Evolutionary conservation across 2,113 vertebrate genomes (phyloP), one percentile per base, ranked within the genome.

Genomic region (Anser brachyrhynchus): DNA sequence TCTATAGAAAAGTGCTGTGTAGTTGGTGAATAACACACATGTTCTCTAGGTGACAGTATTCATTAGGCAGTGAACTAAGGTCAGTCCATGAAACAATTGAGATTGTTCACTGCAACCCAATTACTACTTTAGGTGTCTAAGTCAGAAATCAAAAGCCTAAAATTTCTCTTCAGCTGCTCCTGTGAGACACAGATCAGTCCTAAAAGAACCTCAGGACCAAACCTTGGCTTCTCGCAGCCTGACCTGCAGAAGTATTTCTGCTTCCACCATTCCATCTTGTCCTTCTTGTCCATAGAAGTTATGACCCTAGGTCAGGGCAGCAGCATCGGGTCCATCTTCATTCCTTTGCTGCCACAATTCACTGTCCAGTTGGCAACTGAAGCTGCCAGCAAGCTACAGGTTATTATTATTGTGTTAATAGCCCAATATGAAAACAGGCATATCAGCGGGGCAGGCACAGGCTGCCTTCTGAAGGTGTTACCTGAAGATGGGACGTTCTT

Each of bases 1-100:
- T 93, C 76, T 37, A 46, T 58, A 85, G 51, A 90, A 95, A 83
- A n/a, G 58, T 87, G 72, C 65, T 79, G 33, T 83, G 93, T 44
- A 37, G 66, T 39, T 89, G 49, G 83, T 80, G 82, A 83, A 46
- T 77, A 79, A 49, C 51, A 57, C 92, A 62, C n/a, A 33, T 43
- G 49, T 44, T 49, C 28, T 81, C 65, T n/a, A 64, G 74, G 65
- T 92, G 73, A 87, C 73, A 75, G 72, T 62, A 93, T 83, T 86
- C 73, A 90, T 89, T 84, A 76, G 55, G 64, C 39, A 66, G 33
- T 11, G 14, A 66, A 37, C 67, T 76, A 70, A 76, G 51, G 49
- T 74, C 62, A 73, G 73, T 70, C 73, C 14, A 4, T 26, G 55
- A 66, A 89, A 80, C 41, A 77, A 74, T 29, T 1, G 1, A 51